These are phyloP conservation scores for Syritta pipiens DNA, from an alignment of 2,888 invertebrate species.

Conservation along the genomic window DNA sequence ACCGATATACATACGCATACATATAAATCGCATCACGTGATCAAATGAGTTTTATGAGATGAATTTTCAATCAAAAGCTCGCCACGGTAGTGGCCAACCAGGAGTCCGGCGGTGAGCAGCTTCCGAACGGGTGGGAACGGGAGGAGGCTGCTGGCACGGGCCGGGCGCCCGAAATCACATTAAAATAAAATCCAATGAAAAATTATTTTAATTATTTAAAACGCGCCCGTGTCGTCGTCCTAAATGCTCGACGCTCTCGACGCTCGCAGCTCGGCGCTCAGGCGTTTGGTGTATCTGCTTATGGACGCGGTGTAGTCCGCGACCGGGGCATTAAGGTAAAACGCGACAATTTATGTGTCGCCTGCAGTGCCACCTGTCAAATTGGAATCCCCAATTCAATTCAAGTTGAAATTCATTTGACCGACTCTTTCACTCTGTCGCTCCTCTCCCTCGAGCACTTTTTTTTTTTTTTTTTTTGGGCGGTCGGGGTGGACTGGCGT, in stretches of 20 bases:
- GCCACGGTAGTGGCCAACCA: conserved; percentile 6
- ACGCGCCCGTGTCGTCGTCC: conserved; percentile 53
- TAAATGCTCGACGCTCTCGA: conserved; percentile 52
- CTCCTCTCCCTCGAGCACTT: neutral
- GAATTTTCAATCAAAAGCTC: conserved; percentile 68
- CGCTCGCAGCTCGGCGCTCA: neutral
- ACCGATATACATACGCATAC: neutral
- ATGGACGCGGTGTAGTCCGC: neutral
- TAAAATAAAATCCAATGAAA: conserved; percentile 67
- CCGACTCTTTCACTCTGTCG: conserved; percentile 50
- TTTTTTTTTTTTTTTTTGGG: too few species aligned
- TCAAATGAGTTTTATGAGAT: conserved; percentile 68
- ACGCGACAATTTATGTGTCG: conserved; percentile 64
- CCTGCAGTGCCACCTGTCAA: conserved; percentile 72
- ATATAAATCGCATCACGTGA: conserved; percentile 64
- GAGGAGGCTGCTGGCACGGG: neutral
- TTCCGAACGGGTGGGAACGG: too few species aligned
- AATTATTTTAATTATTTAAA: conserved; percentile 71
- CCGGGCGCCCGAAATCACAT: conserved; percentile 49
- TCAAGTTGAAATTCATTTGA: conserved; percentile 71
- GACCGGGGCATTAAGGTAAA: conserved; percentile 29
- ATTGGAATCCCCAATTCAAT: conserved; percentile 74
- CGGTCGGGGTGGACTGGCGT: conserved; percentile 30
- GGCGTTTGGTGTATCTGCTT: neutral
- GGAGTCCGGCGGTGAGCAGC: too few species aligned